Evolutionary conservation across 2,888 invertebrate genomes (phyloP), one percentile per base, ranked within the genome.

Genomic region (Polydrusus cervinus): DNA sequence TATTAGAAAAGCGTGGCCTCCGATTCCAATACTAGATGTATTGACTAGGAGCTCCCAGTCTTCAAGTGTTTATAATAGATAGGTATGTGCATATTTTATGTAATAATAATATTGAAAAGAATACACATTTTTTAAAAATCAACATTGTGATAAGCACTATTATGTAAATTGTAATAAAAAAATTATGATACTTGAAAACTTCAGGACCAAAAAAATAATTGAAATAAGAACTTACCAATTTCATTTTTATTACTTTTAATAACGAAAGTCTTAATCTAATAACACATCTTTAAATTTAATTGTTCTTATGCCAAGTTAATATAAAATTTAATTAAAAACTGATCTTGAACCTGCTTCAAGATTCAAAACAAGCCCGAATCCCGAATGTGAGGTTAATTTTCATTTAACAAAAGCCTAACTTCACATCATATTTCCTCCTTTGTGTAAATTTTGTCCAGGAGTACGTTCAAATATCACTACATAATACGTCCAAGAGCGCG

Each of bases 211-310:
- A 14, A 30, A 49, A 25, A 25, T 25, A 25, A 25, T 3, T 25
- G 25, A 49, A 66, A 43, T 43, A 68, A 34, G 10, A 18, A 34
- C 71, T 57, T 65, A 71, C 71, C 53, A 71, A 13, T 43, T 71
- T 71, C 71, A 71, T 71, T 47, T 47, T 47, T 16, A 0, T 14
- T 13, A 14, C n/a, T 9, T n/a, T 14, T 45, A 13, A 6, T 45
- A 45, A 45, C n/a, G n/a, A 45, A 47, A 47, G 3, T 8, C 5
- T 47, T 47, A 47, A 9, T 47, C 9, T 47, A 47, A 14, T 16
- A 16, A 16, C 47, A 6, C 9, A 43, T 47, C 3, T 8, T 16
- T 47, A 47, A 43, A n/a, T 43, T 43, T 43, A 43, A 1, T 43
- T 47, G 2, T 9, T 47, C 16, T 47, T 3, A 14, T 43, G 9